These are phyloP conservation scores for Nestor notabilis DNA, from an alignment of 2,113 vertebrate genomes.

Conservation along the genomic window DNA sequence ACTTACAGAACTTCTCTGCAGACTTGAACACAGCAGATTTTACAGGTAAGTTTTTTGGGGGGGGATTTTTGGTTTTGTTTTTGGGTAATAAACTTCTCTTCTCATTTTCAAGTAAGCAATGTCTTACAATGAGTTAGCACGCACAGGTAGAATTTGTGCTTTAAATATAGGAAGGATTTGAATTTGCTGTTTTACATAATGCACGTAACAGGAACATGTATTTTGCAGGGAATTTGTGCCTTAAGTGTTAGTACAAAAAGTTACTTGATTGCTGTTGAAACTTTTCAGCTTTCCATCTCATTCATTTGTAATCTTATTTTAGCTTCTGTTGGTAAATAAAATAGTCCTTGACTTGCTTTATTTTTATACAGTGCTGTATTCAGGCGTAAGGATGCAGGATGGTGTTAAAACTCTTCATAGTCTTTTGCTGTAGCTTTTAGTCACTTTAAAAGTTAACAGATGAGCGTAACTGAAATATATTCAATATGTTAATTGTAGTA, in stretches of 20 bases:
- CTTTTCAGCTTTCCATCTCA: neutral
- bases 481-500: neutral
- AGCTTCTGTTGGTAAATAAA: neutral
- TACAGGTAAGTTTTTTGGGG: constrained; percentile 41
- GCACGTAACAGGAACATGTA: accelerated
- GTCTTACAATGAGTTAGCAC: neutral
- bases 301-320: neutral
- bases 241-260: neutral
- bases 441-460: neutral
- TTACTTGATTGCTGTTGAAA: neutral
- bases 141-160: neutral
- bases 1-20: constrained; percentile 66
- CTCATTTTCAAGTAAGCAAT: neutral
- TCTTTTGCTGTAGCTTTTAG: neutral
- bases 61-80: neutral
- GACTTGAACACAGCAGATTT: constrained; percentile 75
- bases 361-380: neutral
- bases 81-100: neutral
- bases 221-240: neutral
- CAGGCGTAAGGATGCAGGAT: neutral
- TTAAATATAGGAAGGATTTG: neutral
- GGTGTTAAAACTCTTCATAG: neutral
- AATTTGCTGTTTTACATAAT: neutral
- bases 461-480: neutral
- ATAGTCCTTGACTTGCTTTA: neutral